These are phyloP conservation scores for Lathamus discolor DNA, from an alignment of 2,113 vertebrate genomes.

Conservation along the genomic window DNA sequence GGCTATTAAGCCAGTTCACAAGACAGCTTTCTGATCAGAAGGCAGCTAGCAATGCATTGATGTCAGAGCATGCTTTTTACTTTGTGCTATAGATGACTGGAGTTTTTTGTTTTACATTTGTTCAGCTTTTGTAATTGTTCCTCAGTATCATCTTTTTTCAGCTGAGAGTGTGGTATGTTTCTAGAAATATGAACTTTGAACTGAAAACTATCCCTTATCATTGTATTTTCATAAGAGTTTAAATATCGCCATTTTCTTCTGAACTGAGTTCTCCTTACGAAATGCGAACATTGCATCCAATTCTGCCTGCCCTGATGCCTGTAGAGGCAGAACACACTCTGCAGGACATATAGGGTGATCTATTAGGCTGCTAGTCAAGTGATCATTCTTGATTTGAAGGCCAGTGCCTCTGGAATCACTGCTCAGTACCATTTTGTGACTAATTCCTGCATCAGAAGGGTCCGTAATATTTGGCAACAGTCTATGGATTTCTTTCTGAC, in stretches of 20 bases:
- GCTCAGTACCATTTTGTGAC: background rate
- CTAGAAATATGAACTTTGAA: background rate
- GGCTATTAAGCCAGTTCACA: background rate
- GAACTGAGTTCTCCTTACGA: background rate
- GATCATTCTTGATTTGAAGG: background rate
- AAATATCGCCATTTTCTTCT: background rate
- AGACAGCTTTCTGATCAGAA: background rate
- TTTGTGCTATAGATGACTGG: background rate
- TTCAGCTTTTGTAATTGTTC: background rate
- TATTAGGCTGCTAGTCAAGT: background rate
- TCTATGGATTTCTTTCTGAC: background rate
- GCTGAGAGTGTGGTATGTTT: background rate
- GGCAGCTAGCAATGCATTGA: background rate
- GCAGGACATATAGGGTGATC: background rate
- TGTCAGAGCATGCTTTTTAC: background rate
- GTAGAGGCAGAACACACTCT: background rate
- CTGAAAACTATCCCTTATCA: background rate
- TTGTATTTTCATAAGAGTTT: background rate
- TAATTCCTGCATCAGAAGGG: background rate
- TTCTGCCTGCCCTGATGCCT: background rate
- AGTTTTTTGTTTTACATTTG: background rate
- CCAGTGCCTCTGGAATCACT: background rate
- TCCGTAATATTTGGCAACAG: background rate
- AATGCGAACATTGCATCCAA: background rate
- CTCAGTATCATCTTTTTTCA: background rate